Evolutionary conservation across 2,113 vertebrate species (phyloP), one percentile per base, ranked within the genome.

Genomic region (Menura novaehollandiae): DNA sequence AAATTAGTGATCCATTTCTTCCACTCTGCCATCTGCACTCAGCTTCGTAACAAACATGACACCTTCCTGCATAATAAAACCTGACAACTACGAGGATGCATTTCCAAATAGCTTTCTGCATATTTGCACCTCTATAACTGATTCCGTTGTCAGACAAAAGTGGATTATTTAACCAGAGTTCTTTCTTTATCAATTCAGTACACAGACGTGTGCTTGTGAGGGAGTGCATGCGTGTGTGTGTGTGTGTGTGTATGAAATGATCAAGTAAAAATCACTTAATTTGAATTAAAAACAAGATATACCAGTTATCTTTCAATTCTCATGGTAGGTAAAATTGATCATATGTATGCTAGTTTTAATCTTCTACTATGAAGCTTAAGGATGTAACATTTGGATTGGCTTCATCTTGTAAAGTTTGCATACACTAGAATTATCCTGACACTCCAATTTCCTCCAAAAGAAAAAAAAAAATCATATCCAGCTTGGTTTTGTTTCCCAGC

Each of bases 1-100:
- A 99, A 99, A 99, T 99, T 99, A 99, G 99, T 99, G 99, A 99
- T 99, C 99, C 99, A 99, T 99, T 99, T 99, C 99, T 99, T 99
- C 99, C 99, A 99, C 99, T 99, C 99, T 99, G 99, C 99, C 99
- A 99, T 99, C 99, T 99, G 99, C 99, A 99, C 99, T 99, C 99
- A 99, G 99, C 99, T 99, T 99, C 99, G 99, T 99, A 99, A 99
- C 99, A 99, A 99, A 99, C 99, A 99, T 99, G 99, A 99, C 99
- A 99, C 99, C 99, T 99, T 99, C 98, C 98, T 98, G 99, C 99
- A 99, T 99, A 99, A 99, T 99, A 99, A 99, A 99, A 99, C 98
- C 99, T 99, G 99, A 99, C 99, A 99, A 99, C 98, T 98, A 98
- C 98, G 98, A 99, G 99, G 99, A 99, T 99, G 99, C 99, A 99